Evolutionary conservation across 1,140 invertebrate genomes (phyloP), one percentile per base, ranked within the genome.

Genomic region (Drosophila asahinai): DNA sequence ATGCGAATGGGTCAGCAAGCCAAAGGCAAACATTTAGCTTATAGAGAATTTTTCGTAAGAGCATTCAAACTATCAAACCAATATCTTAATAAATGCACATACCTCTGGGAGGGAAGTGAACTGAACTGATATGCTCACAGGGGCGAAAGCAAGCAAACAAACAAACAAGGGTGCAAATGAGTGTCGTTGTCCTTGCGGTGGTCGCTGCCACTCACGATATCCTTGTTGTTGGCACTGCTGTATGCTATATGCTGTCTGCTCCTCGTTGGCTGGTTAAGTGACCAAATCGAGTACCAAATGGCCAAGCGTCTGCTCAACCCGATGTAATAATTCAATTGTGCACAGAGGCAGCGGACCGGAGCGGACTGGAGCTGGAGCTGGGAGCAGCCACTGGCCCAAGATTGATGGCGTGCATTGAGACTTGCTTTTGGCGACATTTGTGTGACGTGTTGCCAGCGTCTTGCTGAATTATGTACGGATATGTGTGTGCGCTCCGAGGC

Each of bases 261-360:
- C 38, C 67, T 61, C 68, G 67, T 70, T 72, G 72, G 77, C 81
- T 68, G 81, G 81, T 81, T 84, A 87, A 89, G 84, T 87, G 86
- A 77, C 67, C 84, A 77, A 58, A 77, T 61, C 66, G 52, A 71
- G 77, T 79, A 79, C 76, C 77, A 63, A 81, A 71, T 73, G 84
- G 78, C 66, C 74, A 75, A 84, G 66, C 67, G 73, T 80, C 74
- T 84, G 77, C 74, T 89, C 86, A 71, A 81, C 84, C 86, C 83
- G 52, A 73, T 80, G 86, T 91, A 92, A 92, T 92, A 92, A 92
- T 92, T 92, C 91, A 92, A 91, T 92, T 91, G 91, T 81, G 82
- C 70, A 40, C 48, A 40, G 73, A 33, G 58, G 54, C 52, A 58
- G 65, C 45, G 43, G 33, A 64, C 51, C 42, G 30, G 14, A 47